Evolutionary conservation across 92 coral and sea anemone genomes (phyloP), one percentile per base, ranked within the genome.

Genomic region (Metridium senile): DNA sequence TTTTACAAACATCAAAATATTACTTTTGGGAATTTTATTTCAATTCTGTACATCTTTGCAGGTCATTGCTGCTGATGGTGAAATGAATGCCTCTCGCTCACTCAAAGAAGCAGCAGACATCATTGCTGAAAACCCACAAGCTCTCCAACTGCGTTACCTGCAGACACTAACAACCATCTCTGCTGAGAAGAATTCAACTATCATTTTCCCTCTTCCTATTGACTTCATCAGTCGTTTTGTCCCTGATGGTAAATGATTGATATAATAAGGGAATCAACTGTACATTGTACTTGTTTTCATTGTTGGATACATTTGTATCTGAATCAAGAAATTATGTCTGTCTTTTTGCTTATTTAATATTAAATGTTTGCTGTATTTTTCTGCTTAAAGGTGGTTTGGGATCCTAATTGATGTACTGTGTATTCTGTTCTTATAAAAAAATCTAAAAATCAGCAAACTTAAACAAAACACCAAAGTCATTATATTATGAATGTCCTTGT

Each of bases 61-160:
- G 97, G 97, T 92, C 65, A 92, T 92, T 80, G 97, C 97, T 56
- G 97, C 97, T 8, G 97, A 92, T 70, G 97, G 89, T 51, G 95
- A 90, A 75, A 87, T 87, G 95, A 90, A 90, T 79, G 95, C 95
- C 31, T 87, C 95, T 28, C 92, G 97, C 9, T 86, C 97, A 4
- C 86, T 93, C 62, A 93, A 93, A 82, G 97, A 93, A 65, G 95
- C 95, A 22, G 95, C 95, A 56, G 95, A 90, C 84, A 86, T 90
- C 32, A 83, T 90, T 27, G 75, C 97, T 0, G 97, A 92, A 81
- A 82, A 93, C 26, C 88, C 97, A 20, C 89, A 88, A 21, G 97
- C 97, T 2, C 81, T 93, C 8, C 97, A 93, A 88, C 94, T 93
- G 27, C 92, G 97, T 67, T 93, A 93, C 81, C 80, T 93, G 32